Evolutionary conservation across 2,888 invertebrate genomes (phyloP), one percentile per base, ranked within the genome.

Genomic region (Hypselothyrea guttata): DNA sequence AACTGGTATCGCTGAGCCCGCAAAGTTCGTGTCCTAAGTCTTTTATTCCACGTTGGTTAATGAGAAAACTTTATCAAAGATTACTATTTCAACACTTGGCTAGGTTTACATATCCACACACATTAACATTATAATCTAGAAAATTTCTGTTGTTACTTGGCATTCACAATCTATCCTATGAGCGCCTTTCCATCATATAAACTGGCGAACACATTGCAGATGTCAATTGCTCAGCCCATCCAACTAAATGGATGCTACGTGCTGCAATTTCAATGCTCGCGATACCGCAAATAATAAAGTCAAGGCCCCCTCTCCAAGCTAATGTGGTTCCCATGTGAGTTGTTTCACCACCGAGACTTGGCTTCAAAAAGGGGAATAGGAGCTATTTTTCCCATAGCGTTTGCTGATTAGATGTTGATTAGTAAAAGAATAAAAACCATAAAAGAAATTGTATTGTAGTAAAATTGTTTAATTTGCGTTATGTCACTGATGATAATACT

Each of bases 181-280:
- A 31, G 11, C 54, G 34, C 48, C 27, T 38, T 12, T 8, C 4
- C 27, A 7, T 18, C 15, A 11, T 30, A 15, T n/a, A 35, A 41
- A 47, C 42, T 33, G 28, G 15, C 40, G 71, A 46, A 30, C 52
- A 37, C 46, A 55, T 52, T 49, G 56, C 71, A 59, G 61, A 73
- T 73, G 78, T 75, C 71, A 84, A 82, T 84, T 84, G 71, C 47
- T 40, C 55, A 66, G 60, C 60, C 65, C 58, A 71, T 45, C 59
- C 70, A 53, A 44, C 67, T 62, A 82, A 84, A 78, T 77, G 54
- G 60, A 42, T 60, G 83, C 60, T 60, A 82, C 85, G 85, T 84
- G 83, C 46, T 47, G 60, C 62, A 84, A 84, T 78, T 65, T 42
- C 55, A 60, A 62, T 75, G 73, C 64, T 27, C 53, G 70, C 63